Base-by-base conservation (phyloP, 2,797 vertebrate genomes). In the Phoebastria nigripes region DNA sequence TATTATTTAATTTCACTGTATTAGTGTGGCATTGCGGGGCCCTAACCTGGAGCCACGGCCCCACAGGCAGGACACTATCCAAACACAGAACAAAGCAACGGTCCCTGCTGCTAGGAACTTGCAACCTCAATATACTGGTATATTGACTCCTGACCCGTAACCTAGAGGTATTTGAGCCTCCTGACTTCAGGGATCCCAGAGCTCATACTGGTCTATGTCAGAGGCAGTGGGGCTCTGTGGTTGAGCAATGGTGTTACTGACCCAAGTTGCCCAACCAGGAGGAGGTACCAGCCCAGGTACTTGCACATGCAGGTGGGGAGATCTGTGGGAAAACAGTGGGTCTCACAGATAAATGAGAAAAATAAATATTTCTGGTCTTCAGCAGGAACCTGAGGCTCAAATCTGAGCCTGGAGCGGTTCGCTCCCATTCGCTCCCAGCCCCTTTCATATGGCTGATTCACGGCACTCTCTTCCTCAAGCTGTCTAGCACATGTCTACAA, bases 1-100 rank as follows among this genome's bases (percentile, higher is more conserved):
- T 93, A 95, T 96, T 93, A 94, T 96, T 96, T 96, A 96, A 96
- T 96, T 96, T 94, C 92, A 72, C 62, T 52, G n/a, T 66, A 93
- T 83, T 78, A 87, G 44, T 93, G 90, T 84, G 94, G 92, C 84
- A 94, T 88, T 83, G 84, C 77, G 93, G 69, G 77, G 76, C 93
- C 66, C 41, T 96, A 73, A 89, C 90, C 51, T 16, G 41, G 55
- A 93, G 89, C 66, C 58, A 74, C 0, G 3, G 54, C 58, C 93
- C 69, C 58, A 92, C 2, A 37, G 79, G 87, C 56, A 86, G 89
- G 72, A 62, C 85, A 90, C 54, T 74, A 11, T 44, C 70, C 82
- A 69, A 86, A 80, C 54, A 85, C 35, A 70, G 79, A 92, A 81
- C 76, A 94, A 83, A 92, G 62, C 94, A 96, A 94, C 76, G 67